phyloP scores from a whole-genome alignment of 2,113 vertebrate genomes.

The Aptenodytes patagonicus region DNA sequence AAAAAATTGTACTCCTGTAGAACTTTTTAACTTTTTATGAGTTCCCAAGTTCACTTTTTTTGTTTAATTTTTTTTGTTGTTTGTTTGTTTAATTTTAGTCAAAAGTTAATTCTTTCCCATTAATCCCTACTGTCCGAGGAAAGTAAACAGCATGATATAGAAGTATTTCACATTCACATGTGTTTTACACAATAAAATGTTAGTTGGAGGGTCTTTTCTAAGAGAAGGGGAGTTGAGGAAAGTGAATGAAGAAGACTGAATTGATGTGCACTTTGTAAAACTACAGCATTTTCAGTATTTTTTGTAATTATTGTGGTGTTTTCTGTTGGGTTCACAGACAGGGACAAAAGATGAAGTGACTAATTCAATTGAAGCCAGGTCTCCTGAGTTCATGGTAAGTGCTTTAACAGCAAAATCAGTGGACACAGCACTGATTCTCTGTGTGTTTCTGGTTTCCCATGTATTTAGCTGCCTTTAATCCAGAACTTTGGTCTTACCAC shows the following conservation, averaged over 20 bases:
- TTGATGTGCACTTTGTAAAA: not conserved
- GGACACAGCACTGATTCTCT: no score
- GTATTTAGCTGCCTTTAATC: not conserved
- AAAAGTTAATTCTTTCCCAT: not conserved
- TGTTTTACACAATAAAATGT: not conserved
- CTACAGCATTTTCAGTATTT: not conserved
- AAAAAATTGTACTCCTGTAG: not conserved
- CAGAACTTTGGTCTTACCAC: not conserved
- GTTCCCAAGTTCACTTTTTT: not conserved
- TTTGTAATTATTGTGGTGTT: not conserved
- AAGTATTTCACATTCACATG: not conserved
- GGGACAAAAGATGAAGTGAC: not conserved
- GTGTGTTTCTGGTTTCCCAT: rapidly evolving
- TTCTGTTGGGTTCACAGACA: not conserved
- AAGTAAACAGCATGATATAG: not conserved
- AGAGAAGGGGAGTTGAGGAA: not conserved
- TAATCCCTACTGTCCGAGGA: not conserved
- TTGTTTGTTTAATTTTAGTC: not conserved
- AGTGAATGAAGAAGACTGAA: not conserved
- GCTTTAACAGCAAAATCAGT: not conserved
- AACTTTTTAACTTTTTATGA: not conserved
- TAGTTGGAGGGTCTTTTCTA: not conserved
- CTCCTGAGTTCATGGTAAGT: not conserved
- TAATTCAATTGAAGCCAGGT: not conserved
- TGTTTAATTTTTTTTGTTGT: not conserved